Conservation (phyloP, 2,888 invertebrate species). For the Crossocerus cetratus region DNA sequence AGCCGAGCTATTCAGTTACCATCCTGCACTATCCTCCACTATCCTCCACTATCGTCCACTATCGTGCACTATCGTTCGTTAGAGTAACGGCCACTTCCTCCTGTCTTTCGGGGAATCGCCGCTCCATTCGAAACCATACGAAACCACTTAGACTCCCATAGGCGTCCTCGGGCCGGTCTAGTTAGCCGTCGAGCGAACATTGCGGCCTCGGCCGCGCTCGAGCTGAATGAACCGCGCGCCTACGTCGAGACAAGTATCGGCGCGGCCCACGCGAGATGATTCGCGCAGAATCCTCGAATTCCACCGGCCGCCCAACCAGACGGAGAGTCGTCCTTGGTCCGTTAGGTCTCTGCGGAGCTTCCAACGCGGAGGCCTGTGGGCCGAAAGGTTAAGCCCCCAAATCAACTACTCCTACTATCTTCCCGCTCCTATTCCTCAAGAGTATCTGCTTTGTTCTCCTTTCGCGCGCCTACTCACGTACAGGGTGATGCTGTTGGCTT, state of each 20-base stretch:
- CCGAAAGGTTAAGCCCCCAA: slow-evolving; percentile 55
- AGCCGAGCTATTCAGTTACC: background rate
- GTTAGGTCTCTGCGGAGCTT: slow-evolving; percentile 44
- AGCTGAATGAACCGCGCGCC: background rate
- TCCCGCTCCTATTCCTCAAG: background rate
- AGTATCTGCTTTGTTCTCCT: too few species aligned
- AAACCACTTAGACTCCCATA: too few species aligned
- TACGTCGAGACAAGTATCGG: slow-evolving; percentile 1
- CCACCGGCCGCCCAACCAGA: slow-evolving; percentile 37
- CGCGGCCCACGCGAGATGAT: slow-evolving; percentile 19
- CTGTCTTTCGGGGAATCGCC: too few species aligned
- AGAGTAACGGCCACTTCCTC: too few species aligned
- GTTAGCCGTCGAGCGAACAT: too few species aligned
- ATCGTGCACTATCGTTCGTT: background rate
- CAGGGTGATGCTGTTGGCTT: too few species aligned
- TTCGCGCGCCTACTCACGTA: too few species aligned
- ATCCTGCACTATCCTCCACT: background rate
- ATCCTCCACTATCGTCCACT: too few species aligned
- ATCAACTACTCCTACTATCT: slow-evolving; percentile 34
- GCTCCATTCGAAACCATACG: too few species aligned
- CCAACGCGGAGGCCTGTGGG: slow-evolving; percentile 34
- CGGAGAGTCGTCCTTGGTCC: slow-evolving; percentile 60
- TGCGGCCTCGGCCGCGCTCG: background rate
- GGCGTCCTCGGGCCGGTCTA: too few species aligned
- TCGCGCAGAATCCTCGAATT: slow-evolving; percentile 42